These are phyloP conservation scores for Sebastes fasciatus DNA, from an alignment of 2,113 vertebrate genomes.

Conservation along the genomic window DNA sequence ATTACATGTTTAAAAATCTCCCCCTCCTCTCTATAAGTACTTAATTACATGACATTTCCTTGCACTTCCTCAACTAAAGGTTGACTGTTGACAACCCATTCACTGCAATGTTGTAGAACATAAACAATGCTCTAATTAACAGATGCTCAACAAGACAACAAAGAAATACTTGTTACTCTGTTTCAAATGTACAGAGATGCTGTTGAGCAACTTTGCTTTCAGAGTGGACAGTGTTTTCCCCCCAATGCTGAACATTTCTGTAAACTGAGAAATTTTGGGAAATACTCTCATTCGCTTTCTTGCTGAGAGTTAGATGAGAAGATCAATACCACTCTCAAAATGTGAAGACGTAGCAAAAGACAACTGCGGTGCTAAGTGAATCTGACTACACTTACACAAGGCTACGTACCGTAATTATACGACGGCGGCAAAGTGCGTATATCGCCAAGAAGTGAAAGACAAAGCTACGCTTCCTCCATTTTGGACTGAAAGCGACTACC, in stretches of 20 bases:
- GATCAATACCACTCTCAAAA: neutral
- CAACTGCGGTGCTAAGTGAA: too few species aligned
- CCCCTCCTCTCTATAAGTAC: constrained; percentile 19
- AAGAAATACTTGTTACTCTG: constrained; percentile 1
- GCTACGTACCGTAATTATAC: too few species aligned
- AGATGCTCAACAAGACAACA: constrained; percentile 31
- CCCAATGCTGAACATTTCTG: neutral
- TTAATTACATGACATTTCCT: constrained; percentile 53
- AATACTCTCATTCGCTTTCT: neutral
- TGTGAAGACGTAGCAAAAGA: too few species aligned
- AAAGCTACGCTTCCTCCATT: too few species aligned
- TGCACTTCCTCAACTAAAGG: constrained; percentile 21
- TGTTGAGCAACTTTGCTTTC: neutral
- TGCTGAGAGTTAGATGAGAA: neutral
- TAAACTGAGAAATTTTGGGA: neutral
- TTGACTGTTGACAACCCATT: constrained; percentile 37
- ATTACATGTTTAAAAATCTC: constrained; percentile 16
- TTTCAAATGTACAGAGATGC: neutral
- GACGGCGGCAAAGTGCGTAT: too few species aligned
- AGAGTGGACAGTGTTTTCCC: neutral
- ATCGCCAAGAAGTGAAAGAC: too few species aligned
- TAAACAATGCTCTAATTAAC: constrained; percentile 62
- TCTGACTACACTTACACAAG: too few species aligned
- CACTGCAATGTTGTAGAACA: constrained; percentile 13
- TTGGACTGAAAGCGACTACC: too few species aligned